A percentile compares a stretch with the other conserved stretches of the same genome.
Evolutionary conservation across 53 echinoderm and acorn worm genomes (phyloP).

Genomic region (Arbacia lixula): DNA sequence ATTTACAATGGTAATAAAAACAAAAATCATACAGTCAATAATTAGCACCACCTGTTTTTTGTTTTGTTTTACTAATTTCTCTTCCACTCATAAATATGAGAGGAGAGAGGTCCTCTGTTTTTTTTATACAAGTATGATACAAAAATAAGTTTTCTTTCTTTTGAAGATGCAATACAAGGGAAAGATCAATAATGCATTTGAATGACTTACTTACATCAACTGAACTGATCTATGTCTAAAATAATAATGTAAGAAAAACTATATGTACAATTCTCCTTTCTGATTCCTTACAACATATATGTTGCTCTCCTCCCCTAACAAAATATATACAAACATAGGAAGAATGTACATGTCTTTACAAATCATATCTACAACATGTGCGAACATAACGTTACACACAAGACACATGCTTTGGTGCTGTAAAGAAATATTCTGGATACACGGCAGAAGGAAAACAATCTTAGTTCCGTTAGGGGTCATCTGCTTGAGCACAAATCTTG

Average conservation of each 20-base stretch:
- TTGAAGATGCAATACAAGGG: no score
- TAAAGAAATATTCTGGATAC: no score
- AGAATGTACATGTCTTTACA: constrained; percentile 38
- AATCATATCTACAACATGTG: neutral
- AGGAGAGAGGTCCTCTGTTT: constrained; percentile 8
- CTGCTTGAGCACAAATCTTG: no score
- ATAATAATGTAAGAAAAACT: no score
- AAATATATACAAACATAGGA: constrained; percentile 28
- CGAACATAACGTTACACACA: neutral
- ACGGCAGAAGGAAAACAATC: no score
- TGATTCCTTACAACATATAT: no score
- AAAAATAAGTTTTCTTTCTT: constrained; percentile 23
- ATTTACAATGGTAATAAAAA: no score
- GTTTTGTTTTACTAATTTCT: constrained; percentile 1
- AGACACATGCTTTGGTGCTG: constrained; percentile 14
- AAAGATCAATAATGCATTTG: no score
- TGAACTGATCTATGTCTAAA: no score
- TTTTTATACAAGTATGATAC: constrained; percentile 18
- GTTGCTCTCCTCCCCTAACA: neutral
- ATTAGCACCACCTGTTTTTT: constrained; percentile 15
- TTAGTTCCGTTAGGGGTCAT: no score
- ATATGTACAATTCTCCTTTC: no score
- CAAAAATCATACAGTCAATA: constrained; percentile 14
- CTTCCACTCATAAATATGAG: neutral
- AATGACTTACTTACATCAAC: no score